A percentile compares a stretch with the other conserved stretches of the same genome.
phyloP scores from a whole-genome alignment of 1,140 invertebrate genomes.

The Procambarus clarkii region DNA sequence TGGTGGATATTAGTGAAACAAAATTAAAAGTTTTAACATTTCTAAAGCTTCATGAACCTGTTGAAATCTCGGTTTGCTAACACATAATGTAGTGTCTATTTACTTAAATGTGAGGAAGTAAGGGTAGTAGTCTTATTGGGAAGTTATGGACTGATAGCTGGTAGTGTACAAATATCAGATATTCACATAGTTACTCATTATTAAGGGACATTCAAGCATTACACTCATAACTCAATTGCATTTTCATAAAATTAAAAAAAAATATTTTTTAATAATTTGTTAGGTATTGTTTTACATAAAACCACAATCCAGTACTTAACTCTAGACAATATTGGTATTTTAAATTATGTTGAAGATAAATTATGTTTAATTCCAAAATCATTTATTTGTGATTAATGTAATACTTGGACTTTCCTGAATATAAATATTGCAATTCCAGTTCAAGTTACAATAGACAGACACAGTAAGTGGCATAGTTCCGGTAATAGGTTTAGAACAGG shows the following conservation, averaged over 20 bases:
- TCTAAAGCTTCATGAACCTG: not conserved
- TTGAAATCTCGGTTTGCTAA: slow-evolving; percentile 15
- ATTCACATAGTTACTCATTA: slow-evolving; percentile 16
- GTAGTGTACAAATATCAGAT: slow-evolving; percentile 34
- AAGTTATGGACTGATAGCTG: slow-evolving; percentile 33
- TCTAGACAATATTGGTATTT: not conserved
- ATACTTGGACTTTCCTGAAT: slow-evolving; percentile 12
- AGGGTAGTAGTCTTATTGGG: slow-evolving; percentile 21
- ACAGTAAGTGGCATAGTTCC: not conserved
- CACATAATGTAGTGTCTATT: slow-evolving; percentile 33
- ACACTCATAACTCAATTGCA: not conserved
- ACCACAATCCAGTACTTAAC: slow-evolving; percentile 15
- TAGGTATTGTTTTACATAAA: slow-evolving; percentile 14
- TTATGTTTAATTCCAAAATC: not conserved
- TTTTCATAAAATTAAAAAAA: not conserved
- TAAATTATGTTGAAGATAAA: not conserved
- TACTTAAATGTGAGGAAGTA: slow-evolving; percentile 45
- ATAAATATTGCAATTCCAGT: slow-evolving; percentile 3
- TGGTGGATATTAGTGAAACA: too few species aligned
- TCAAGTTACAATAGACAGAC: not conserved
- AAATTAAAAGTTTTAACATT: too few species aligned
- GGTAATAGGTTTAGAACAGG: not conserved
- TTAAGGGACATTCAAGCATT: slow-evolving; percentile 25
- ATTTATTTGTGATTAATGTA: not conserved
- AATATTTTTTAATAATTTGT: slow-evolving; percentile 6